Conservation (phyloP, 2,797 vertebrate species). For the Hemitrygon akajei region DNA sequence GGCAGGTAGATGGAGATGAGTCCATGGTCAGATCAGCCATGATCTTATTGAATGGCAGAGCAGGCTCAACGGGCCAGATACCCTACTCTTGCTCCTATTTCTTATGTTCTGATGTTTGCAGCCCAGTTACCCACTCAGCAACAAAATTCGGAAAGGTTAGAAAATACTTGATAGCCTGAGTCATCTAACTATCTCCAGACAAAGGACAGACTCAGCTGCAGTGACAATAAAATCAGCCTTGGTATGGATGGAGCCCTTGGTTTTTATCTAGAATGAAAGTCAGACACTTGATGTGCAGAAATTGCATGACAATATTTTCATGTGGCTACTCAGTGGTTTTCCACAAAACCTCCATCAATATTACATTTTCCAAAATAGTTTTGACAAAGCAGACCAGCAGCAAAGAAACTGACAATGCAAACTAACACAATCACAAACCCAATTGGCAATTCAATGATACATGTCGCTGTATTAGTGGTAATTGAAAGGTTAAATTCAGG, state of each 20-base stretch:
- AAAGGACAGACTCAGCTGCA: neutral
- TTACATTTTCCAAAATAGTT: neutral
- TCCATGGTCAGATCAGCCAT: no score
- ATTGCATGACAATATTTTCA: neutral
- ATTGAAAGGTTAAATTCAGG: constrained; percentile 14
- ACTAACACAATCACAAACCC: neutral
- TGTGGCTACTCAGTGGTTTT: neutral
- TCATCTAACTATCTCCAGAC: neutral
- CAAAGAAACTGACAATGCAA: neutral
- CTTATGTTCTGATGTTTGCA: neutral
- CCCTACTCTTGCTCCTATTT: no score
- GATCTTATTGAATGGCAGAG: no score
- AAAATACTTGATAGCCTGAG: neutral
- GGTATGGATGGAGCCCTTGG: neutral
- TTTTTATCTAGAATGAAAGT: neutral
- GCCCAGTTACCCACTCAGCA: neutral
- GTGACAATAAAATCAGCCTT: neutral
- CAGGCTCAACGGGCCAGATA: no score
- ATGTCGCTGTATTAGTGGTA: neutral
- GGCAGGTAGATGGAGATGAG: no score
- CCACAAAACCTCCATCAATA: neutral
- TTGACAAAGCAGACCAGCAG: neutral
- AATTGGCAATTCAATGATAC: neutral
- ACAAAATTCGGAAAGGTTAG: neutral
- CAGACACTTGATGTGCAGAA: neutral